Conservation (phyloP, 2,888 invertebrate species). For the Eupeodes latifasciatus region DNA sequence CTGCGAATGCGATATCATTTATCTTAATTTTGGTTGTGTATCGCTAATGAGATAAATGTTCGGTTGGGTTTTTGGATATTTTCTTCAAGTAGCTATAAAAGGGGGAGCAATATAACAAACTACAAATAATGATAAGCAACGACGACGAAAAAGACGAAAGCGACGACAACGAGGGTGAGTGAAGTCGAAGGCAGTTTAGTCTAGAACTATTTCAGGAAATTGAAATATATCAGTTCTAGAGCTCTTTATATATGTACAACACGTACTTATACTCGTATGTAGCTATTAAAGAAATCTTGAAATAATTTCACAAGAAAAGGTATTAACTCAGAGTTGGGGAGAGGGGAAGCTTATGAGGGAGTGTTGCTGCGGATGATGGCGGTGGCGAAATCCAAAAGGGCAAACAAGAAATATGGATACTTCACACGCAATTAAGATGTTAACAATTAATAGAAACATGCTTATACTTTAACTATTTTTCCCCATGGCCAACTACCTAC, state of each 20-base stretch:
- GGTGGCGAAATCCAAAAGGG: constrained; percentile 21
- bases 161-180: not conserved
- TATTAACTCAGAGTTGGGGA: constrained; percentile 5
- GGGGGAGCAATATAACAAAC: not conserved
- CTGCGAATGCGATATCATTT: constrained; percentile 66
- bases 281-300: constrained; percentile 38
- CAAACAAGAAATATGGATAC: constrained; percentile 50
- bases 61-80: constrained; percentile 32
- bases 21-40: constrained; percentile 75
- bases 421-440: constrained; percentile 65
- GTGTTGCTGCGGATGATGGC: not conserved
- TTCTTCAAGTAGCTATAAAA: not conserved
- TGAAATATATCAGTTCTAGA: constrained; percentile 6
- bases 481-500: constrained; percentile 26
- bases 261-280: not conserved
- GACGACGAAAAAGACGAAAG: too few species aligned
- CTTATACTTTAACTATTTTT: constrained; percentile 45
- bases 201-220: constrained; percentile 32
- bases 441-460: constrained; percentile 65
- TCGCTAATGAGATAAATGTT: constrained; percentile 75
- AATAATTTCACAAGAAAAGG: constrained; percentile 47
- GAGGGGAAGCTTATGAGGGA: not conserved
- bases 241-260: not conserved
- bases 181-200: constrained; percentile 4
- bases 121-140: not conserved